Conservation (phyloP, 2,888 invertebrate species). For the Molorchus minor region DNA sequence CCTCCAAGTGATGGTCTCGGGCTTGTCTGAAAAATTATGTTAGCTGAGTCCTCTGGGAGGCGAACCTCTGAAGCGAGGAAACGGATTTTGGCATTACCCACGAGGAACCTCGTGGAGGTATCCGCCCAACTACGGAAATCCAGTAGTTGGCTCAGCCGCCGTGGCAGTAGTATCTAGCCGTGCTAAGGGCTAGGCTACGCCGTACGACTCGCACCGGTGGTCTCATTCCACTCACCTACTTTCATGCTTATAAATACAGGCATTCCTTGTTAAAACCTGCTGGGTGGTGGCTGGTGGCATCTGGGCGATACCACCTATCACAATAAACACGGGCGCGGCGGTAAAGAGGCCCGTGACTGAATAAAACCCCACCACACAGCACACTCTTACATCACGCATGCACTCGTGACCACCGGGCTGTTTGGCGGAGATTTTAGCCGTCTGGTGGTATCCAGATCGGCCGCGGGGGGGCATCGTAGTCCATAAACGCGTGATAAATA, state of each 20-base stretch:
- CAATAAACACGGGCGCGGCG: neutral
- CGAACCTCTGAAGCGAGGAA: neutral
- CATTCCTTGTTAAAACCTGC: neutral
- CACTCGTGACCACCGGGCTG: neutral
- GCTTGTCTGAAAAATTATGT: neutral
- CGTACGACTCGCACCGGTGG: neutral
- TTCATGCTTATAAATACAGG: no score
- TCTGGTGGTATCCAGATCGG: conserved; percentile 1
- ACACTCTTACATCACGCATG: neutral
- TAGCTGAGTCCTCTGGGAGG: neutral
- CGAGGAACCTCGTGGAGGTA: neutral
- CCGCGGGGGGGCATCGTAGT: conserved; percentile 42
- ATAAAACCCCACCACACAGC: neutral
- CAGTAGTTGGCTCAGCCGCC: neutral
- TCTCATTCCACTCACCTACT: neutral
- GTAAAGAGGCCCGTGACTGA: neutral
- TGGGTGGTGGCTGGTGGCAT: neutral
- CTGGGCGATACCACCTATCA: neutral
- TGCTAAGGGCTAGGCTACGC: neutral
- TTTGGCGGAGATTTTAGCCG: neutral
- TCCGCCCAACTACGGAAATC: neutral
- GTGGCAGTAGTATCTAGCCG: neutral
- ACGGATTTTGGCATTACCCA: neutral
- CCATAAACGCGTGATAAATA: conserved; percentile 49
- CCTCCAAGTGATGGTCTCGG: neutral